phyloP scores from a whole-genome alignment of 2,888 invertebrate species.

The Pollenia angustigena region DNA sequence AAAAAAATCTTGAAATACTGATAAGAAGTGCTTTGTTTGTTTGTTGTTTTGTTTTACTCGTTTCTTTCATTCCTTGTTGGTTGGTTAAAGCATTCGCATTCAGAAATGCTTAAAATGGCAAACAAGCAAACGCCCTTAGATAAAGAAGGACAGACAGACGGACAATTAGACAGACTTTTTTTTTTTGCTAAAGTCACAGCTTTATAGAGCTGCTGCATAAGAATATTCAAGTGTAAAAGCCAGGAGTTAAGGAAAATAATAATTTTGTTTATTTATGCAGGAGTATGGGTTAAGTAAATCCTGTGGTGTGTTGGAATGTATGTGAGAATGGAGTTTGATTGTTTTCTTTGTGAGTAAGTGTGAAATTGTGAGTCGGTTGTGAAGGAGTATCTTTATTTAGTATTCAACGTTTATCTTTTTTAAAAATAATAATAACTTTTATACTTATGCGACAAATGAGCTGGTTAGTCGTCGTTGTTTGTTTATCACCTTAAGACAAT shows the following conservation, averaged over 20 bases:
- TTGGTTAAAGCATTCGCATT: constrained; percentile 47
- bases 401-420: constrained; percentile 49
- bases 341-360: constrained; percentile 3
- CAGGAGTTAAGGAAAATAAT: constrained; percentile 3
- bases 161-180: constrained; percentile 1
- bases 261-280: background rate
- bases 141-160: constrained; percentile 1
- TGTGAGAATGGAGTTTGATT: background rate
- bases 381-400: constrained; percentile 46
- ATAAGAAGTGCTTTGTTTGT: constrained; percentile 43
- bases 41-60: background rate
- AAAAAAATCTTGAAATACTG: constrained; percentile 49
- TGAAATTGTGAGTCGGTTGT: background rate
- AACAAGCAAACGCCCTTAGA: constrained; percentile 41
- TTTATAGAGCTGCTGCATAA: background rate
- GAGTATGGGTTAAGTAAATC: background rate
- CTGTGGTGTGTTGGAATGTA: background rate
- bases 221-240: background rate
- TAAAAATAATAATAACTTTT: constrained; percentile 53
- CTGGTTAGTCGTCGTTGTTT: constrained; percentile 31
- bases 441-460: constrained; percentile 51
- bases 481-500: background rate
- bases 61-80: background rate
- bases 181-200: background rate
- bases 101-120: constrained; percentile 25